Percentiles rank a stretch among this genome's conserved stretches.
Conservation (phyloP, 2,888 invertebrate species). For the Harmothoe impar region DNA sequence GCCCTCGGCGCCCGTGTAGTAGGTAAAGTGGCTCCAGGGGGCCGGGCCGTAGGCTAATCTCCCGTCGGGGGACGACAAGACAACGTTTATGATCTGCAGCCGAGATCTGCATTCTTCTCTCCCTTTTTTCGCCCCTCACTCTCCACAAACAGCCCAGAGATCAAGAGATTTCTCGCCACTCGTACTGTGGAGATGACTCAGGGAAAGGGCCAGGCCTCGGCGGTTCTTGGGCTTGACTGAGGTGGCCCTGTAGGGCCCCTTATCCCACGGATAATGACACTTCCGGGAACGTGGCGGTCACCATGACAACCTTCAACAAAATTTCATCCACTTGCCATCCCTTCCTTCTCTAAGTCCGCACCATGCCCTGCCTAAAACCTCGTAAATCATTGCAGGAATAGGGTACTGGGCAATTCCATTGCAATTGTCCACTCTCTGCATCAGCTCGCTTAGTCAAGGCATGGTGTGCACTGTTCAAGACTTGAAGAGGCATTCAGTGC, state of each 20-base stretch:
- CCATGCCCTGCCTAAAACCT: background rate
- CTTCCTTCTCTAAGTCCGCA: background rate
- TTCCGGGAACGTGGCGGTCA: conserved; percentile 19
- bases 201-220: background rate
- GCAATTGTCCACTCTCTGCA: background rate
- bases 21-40: conserved; percentile 8
- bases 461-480: background rate
- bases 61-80: conserved; percentile 1
- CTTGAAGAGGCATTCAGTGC: background rate
- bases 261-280: conserved; percentile 43
- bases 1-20: background rate
- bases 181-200: background rate
- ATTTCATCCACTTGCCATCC: conserved; percentile 23
- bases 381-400: background rate
- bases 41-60: background rate
- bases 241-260: conserved; percentile 28
- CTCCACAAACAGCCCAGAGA: background rate
- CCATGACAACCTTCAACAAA: conserved; percentile 48
- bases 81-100: conserved; percentile 21
- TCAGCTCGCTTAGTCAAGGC: background rate
- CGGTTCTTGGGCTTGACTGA: background rate
- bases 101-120: background rate
- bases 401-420: background rate
- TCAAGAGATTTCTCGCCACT: conserved; percentile 24
- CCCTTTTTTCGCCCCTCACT: background rate